Evolutionary conservation across 2,888 invertebrate species (phyloP).

Genomic region (Catocala nupta): DNA sequence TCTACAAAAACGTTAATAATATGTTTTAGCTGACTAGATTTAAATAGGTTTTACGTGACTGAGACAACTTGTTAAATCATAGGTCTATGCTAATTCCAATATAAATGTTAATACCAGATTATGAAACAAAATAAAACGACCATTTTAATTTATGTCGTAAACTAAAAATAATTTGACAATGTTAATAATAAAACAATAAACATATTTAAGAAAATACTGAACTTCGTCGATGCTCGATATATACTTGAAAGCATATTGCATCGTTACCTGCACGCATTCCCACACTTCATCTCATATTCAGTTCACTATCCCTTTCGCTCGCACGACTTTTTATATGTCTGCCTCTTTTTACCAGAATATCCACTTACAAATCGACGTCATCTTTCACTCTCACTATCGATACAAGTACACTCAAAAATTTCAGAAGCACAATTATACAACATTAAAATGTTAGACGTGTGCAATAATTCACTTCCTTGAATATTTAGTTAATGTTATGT

Average conservation of each 20-base stretch:
- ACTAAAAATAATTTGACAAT: too few relatives aligned
- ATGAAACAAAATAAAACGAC: too few relatives aligned
- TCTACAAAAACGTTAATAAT: constrained; percentile 2
- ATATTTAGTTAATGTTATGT: too few relatives aligned
- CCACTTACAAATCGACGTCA: constrained; percentile 75
- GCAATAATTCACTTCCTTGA: too few relatives aligned
- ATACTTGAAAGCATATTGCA: constrained; percentile 64
- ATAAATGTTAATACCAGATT: too few relatives aligned
- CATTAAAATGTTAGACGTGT: too few relatives aligned
- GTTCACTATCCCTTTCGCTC: constrained; percentile 56
- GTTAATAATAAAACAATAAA: neutral
- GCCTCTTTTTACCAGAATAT: constrained; percentile 59
- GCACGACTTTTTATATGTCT: constrained; percentile 28
- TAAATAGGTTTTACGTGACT: neutral
- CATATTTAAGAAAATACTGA: constrained; percentile 19
- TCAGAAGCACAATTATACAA: constrained; percentile 47
- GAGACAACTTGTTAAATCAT: neutral
- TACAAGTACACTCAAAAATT: constrained; percentile 59
- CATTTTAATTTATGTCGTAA: too few relatives aligned
- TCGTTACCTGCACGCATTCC: constrained; percentile 81
- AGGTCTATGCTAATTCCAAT: neutral
- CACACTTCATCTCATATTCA: constrained; percentile 69
- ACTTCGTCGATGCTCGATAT: constrained; percentile 48
- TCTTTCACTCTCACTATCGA: constrained; percentile 86
- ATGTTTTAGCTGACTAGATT: constrained; percentile 8